phyloP scores from a whole-genome alignment of 1,140 invertebrate species.

The Ceratoteleas bidentatus region DNA sequence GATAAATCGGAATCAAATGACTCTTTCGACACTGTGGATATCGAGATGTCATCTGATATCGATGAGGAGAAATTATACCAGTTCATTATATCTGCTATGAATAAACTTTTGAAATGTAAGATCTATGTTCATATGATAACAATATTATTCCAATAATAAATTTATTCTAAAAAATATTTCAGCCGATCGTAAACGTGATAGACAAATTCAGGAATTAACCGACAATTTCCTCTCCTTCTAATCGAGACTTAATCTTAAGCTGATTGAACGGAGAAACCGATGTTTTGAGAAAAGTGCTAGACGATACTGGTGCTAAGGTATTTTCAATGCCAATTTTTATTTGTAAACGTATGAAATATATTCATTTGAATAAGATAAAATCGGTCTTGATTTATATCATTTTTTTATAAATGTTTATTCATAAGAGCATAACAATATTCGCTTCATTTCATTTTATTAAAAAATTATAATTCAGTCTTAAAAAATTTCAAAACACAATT shows the following conservation, averaged over 20 bases:
- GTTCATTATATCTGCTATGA: constrained; percentile 2
- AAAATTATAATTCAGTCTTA: too few species aligned
- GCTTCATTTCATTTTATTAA: neutral
- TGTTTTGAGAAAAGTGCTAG: neutral
- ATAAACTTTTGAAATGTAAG: constrained; percentile 1
- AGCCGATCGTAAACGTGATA: constrained; percentile 1
- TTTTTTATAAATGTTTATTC: neutral
- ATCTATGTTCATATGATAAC: neutral
- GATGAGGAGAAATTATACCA: neutral
- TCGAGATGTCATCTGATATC: neutral
- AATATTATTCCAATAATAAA: neutral
- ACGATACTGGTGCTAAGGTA: constrained; percentile 2
- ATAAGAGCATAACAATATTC: neutral
- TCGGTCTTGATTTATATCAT: constrained; percentile 2
- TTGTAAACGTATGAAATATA: too few species aligned
- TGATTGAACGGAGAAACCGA: constrained; percentile 4
- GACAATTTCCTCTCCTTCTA: neutral
- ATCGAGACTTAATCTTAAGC: neutral
- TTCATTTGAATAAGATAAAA: too few species aligned
- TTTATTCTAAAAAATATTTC: neutral
- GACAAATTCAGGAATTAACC: neutral
- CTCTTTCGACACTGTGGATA: neutral
- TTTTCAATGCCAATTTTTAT: too few species aligned
- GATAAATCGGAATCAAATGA: neutral
- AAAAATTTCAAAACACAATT: neutral